Percentiles rank a stretch among this genome's conserved stretches.
Evolutionary conservation across 2,888 invertebrate genomes (phyloP).

Genomic region (Timandra comae): DNA sequence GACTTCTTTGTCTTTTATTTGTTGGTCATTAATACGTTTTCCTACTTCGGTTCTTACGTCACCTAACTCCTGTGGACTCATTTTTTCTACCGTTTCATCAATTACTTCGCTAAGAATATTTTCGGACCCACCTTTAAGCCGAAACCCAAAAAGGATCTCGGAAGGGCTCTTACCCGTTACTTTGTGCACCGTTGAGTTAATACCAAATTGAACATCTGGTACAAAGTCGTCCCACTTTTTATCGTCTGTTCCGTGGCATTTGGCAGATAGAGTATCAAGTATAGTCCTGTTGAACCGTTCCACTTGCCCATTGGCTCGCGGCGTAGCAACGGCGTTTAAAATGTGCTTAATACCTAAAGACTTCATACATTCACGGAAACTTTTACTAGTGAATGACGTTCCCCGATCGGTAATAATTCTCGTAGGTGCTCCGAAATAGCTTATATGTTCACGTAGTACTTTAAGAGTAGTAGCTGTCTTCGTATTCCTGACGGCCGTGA

Average conservation of each 20-base stretch:
- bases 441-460: not conserved
- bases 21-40: too few species aligned
- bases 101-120: not conserved
- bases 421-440: conserved; percentile 4
- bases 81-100: not conserved
- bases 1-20: too few species aligned
- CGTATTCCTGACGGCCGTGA: conserved; percentile 3
- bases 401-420: conserved; percentile 9
- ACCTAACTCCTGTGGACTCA: not conserved
- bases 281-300: conserved; percentile 2
- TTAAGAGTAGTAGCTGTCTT: conserved; percentile 2
- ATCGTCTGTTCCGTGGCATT: conserved; percentile 1
- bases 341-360: conserved; percentile 10
- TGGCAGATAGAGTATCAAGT: conserved; percentile 2
- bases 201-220: not conserved
- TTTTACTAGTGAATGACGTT: conserved; percentile 7
- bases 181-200: not conserved
- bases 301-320: conserved; percentile 7
- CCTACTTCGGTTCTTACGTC: not conserved
- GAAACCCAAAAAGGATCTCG: not conserved
- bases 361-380: conserved; percentile 1
- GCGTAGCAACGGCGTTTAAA: conserved; percentile 8
- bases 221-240: conserved; percentile 3
- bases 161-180: not conserved
- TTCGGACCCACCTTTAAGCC: not conserved